Conservation (phyloP, 2,113 vertebrate species). For the Nothocercus julius region DNA sequence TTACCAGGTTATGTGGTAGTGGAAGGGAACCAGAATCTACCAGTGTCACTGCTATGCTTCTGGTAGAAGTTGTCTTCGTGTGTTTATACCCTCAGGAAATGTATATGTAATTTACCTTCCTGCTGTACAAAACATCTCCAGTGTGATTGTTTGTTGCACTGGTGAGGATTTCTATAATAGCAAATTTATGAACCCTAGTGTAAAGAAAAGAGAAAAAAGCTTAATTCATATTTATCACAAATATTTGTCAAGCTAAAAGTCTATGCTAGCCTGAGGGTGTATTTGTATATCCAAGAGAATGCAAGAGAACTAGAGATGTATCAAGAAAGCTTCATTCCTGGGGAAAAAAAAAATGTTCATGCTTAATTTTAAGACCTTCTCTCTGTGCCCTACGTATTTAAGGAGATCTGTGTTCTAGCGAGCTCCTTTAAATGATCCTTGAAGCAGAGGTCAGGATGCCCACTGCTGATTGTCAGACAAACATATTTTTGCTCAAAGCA, state of each 20-base stretch:
- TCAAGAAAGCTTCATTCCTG: not conserved
- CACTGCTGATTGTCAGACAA: not conserved
- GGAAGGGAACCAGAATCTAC: not conserved
- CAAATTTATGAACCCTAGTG: not conserved
- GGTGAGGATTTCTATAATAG: not conserved
- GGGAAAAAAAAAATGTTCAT: not conserved
- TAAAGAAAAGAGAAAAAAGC: not conserved
- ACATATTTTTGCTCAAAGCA: fast-evolving
- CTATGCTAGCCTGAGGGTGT: not conserved
- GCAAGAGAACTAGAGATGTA: not conserved
- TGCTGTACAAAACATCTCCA: not conserved
- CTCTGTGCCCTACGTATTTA: fast-evolving
- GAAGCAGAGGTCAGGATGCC: not conserved
- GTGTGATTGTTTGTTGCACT: not conserved
- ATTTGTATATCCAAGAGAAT: not conserved
- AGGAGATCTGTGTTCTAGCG: not conserved
- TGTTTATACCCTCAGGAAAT: not conserved
- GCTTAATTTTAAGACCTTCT: not conserved
- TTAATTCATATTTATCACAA: not conserved
- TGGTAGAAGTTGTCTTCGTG: not conserved
- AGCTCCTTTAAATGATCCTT: not conserved
- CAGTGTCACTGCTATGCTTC: not conserved
- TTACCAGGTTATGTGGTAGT: not conserved
- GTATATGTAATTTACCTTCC: not conserved
- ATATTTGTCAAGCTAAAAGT: not conserved